Base-by-base conservation (phyloP, 2,888 invertebrate genomes). In the Ochropacha duplaris region DNA sequence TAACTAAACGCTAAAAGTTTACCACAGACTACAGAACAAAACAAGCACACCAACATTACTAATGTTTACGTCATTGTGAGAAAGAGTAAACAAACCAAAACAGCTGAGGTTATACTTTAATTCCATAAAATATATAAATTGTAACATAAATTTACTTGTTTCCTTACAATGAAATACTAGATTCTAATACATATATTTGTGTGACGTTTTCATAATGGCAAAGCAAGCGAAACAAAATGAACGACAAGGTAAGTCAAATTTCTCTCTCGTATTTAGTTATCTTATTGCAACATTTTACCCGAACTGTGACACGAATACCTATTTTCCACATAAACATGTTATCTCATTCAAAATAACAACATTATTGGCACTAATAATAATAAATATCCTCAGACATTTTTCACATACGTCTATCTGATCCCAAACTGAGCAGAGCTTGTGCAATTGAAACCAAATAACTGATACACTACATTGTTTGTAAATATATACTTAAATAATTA, bases 231-330 rank as follows among this genome's bases (percentile, higher is more conserved):
- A 57, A 9, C 80, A 78, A 70, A 36, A 61, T n/a, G 78, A 76
- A 49, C 56, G 60, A 4, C 82, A 83, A 68, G 83, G 86, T 84
- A 67, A 72, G 85, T 69, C 26, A 49, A n/a, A n/a, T n/a, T n/a
- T n/a, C n/a, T n/a, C n/a, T n/a, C n/a, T n/a, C n/a, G n/a, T n/a
- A n/a, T n/a, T n/a, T n/a, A n/a, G n/a, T n/a, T n/a, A n/a, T n/a
- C n/a, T n/a, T n/a, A n/a, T n/a, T n/a, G n/a, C n/a, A n/a, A n/a
- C n/a, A n/a, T n/a, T n/a, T n/a, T n/a, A n/a, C n/a, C n/a, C n/a
- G n/a, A n/a, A n/a, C n/a, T n/a, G n/a, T n/a, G n/a, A n/a, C n/a
- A n/a, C n/a, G n/a, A n/a, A n/a, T n/a, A n/a, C n/a, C n/a, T n/a
- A n/a, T n/a, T n/a, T n/a, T n/a, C n/a, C n/a, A n/a, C n/a, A n/a